Base-by-base conservation (phyloP, 2,888 invertebrate genomes). In the Tenthredo livida region DNA sequence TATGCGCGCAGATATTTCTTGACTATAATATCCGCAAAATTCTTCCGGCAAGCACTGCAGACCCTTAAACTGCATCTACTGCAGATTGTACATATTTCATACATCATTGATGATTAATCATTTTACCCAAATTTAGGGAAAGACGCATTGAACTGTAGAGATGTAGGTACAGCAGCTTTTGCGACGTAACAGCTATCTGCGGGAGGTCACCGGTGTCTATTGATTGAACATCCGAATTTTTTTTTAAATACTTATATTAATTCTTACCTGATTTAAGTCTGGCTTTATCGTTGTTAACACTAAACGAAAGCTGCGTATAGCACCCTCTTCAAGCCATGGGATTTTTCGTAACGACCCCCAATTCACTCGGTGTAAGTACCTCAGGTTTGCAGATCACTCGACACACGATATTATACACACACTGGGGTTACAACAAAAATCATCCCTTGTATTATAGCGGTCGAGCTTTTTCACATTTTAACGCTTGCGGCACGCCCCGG, bases 321-420 rank as follows among this genome's bases (percentile, higher is more conserved):
- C 29, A 9, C 43, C 33, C 54, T 50, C 54, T 50, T 77, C 54
- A 77, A 77, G 77, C 77, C 77, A 77, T 77, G 37, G 21, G 54
- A 33, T 50, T 29, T 17, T 73, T 15, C 33, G 7, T 43, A 77
- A 50, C 17, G 54, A 73, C 77, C 7, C 77, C 77, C 50, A 47
- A 47, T 21, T 40, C 77, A 73, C 72, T 77, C 17, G 21, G 17
- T 25, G n/a, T 50, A 54, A 6, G 7, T 54, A 17, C 25, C 21
- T 47, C 25, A 54, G 15, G 3, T 77, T 75, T 47, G 0, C 67
- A 33, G 61, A 12, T 5, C 77, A 77, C 77, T 77, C 29, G 15
- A 54, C n/a, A n/a, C 50, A 77, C 83, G 65, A 83, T 70, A n/a
- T n/a, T n/a, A 83, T 67, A 83, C 83, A 40, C 83, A 67, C 83